Evolutionary conservation across 2,113 vertebrate species (phyloP).

Genomic region (Eurypyga helias): DNA sequence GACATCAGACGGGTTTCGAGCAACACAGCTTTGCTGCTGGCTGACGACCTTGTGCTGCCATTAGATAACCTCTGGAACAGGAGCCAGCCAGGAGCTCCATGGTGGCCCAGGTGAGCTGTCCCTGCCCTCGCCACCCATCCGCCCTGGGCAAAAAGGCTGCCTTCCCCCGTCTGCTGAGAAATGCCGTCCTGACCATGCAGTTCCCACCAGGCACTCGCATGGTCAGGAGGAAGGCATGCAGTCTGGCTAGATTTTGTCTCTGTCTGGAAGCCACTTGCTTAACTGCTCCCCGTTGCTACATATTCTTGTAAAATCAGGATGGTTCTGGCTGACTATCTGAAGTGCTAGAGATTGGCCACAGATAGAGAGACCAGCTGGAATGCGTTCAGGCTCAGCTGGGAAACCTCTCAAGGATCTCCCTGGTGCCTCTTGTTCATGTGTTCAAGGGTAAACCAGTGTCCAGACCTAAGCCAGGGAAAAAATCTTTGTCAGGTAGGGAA

Average conservation of each 20-base stretch:
- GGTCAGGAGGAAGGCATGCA: not conserved
- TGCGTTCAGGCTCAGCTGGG: not conserved
- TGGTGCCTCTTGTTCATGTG: not conserved
- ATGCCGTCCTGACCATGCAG: not conserved
- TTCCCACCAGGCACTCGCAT: rapidly evolving
- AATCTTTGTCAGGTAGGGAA: not conserved
- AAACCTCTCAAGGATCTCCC: not conserved
- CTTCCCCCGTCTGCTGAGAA: not conserved
- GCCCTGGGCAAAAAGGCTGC: rapidly evolving
- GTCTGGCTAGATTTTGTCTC: not conserved
- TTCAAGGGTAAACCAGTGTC: not conserved
- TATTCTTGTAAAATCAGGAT: not conserved
- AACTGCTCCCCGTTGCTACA: not conserved
- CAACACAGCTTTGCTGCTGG: rapidly evolving
- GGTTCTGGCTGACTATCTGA: not conserved
- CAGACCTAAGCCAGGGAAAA: not conserved
- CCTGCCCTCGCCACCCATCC: not conserved
- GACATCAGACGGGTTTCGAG: not conserved
- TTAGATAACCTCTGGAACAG: not conserved
- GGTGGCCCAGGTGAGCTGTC: not conserved
- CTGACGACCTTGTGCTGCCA: not conserved
- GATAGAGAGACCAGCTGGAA: not conserved
- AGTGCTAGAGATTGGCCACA: not conserved
- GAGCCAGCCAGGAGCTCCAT: not conserved
- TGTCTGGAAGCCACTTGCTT: not conserved